Base-by-base conservation (phyloP, 2,797 vertebrate species). In the Enteromius argenteus region DNA sequence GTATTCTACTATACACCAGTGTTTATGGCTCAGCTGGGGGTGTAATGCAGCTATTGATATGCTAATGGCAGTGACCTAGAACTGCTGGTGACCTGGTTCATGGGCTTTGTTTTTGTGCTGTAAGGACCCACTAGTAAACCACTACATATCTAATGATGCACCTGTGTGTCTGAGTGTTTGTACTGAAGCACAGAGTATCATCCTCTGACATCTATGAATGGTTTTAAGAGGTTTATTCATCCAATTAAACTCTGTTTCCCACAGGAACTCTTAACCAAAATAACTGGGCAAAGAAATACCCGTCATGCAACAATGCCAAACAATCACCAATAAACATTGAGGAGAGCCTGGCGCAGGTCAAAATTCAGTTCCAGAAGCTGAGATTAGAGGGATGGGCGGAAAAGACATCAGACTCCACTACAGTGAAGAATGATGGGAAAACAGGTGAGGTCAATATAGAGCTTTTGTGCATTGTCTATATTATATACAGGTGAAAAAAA, bases 291-390 rank as follows among this genome's bases (percentile, higher is more conserved):
- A 98, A 96, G 94, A 98, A 96, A 93, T 99, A 97, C 76, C 97
- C 98, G 44, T 95, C 94, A 81, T 99, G 98, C 92, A 99, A 96
- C 92, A 98, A 96, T 86, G 96, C 96, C 92, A 98, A 96, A 89
- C 98, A 99, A 79, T 99, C 98, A 0, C 98, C 98, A 79, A 97
- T 99, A 90, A 96, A 99, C 93, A 97, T 99, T 58, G 96, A 98
- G 89, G 97, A 98, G 92, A 95, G 94, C 88, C 94, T 98, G 88
- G 94, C 97, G 11, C 97, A 97, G 94, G 96, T 98, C 67, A 97
- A 98, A 90, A 94, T 97, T 87, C 96, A 97, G 91, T 96, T 97
- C 89, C 97, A 97, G 92, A 95, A 96, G 87, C 91, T 99, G 84
- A 93, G 89, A 77, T 97, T 99, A 71, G 95, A 97, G 32, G 97